phyloP scores from a whole-genome alignment of 2,888 invertebrate species.

The Seira musarum region DNA sequence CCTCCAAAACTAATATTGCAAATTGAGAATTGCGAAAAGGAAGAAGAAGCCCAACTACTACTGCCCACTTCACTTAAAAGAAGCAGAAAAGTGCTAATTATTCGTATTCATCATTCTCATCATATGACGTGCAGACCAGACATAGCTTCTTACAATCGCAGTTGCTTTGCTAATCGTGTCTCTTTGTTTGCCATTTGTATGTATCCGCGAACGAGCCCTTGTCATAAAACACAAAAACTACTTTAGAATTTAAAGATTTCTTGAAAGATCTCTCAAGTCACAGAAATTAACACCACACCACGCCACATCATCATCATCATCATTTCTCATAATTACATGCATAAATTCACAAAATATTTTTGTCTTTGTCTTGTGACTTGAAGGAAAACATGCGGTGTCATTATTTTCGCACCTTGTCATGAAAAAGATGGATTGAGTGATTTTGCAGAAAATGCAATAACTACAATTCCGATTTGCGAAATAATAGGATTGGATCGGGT shows the following conservation, averaged over 20 bases:
- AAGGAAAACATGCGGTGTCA: constrained; percentile 13
- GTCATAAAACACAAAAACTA: not conserved
- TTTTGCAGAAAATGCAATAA: constrained; percentile 38
- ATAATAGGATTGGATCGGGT: no score
- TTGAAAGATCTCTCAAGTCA: no score
- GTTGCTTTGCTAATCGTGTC: not conserved
- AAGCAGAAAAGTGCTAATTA: not conserved
- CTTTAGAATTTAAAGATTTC: no score
- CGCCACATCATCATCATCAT: not conserved
- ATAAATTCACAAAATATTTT: not conserved
- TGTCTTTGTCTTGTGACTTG: not conserved
- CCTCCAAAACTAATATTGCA: no score
- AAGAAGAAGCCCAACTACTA: no score
- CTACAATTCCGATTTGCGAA: constrained; percentile 13
- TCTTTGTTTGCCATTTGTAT: not conserved
- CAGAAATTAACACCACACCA: constrained; percentile 30
- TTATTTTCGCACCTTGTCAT: constrained; percentile 29
- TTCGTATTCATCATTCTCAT: not conserved
- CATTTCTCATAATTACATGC: not conserved
- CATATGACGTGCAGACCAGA: no score
- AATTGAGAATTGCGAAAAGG: no score
- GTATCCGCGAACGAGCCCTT: not conserved
- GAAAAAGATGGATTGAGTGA: constrained; percentile 33
- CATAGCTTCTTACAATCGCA: no score
- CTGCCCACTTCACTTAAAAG: no score